A percentile compares a stretch with the other conserved stretches of the same genome.
Evolutionary conservation across 1,140 invertebrate species (phyloP).

Genomic region (Tribolium castaneum): DNA sequence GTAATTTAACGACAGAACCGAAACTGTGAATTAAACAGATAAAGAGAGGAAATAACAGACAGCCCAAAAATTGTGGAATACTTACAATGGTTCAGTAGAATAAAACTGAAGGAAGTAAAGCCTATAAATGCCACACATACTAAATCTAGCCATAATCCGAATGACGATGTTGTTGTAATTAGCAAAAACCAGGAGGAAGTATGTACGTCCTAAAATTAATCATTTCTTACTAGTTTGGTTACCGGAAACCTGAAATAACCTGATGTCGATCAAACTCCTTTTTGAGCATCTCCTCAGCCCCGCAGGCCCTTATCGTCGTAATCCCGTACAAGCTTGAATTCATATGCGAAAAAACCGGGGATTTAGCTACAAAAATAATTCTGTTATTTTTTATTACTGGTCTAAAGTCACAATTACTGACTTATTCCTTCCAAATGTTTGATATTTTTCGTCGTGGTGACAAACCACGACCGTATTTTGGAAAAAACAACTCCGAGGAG

Average conservation of each 20-base stretch:
- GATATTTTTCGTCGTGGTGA: slow-evolving; percentile 70
- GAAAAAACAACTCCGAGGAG: slow-evolving; percentile 67
- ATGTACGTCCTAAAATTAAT: slow-evolving; percentile 46
- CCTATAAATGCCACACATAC: slow-evolving; percentile 76
- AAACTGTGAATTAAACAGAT: background rate
- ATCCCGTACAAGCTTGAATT: slow-evolving; percentile 89
- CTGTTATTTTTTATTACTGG: background rate
- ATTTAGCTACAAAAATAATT: slow-evolving; percentile 68
- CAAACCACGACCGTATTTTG: slow-evolving; percentile 68
- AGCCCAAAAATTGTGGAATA: background rate
- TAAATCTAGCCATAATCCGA: slow-evolving; percentile 83
- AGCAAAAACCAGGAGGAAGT: slow-evolving; percentile 71
- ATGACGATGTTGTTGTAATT: slow-evolving; percentile 77
- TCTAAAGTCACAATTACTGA: slow-evolving; percentile 51
- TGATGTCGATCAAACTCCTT: slow-evolving; percentile 61
- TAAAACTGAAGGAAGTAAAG: slow-evolving; percentile 77
- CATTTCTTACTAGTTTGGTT: slow-evolving; percentile 59
- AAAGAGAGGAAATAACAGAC: background rate
- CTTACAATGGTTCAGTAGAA: slow-evolving; percentile 64
- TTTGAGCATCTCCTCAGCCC: slow-evolving; percentile 73
- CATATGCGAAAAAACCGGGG: slow-evolving; percentile 88
- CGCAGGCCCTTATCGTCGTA: slow-evolving; percentile 87
- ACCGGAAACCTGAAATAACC: slow-evolving; percentile 67
- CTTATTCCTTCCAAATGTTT: slow-evolving; percentile 67
- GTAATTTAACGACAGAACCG: too few relatives aligned